Percentiles rank a stretch among this genome's conserved stretches.
Evolutionary conservation across 2,888 invertebrate species (phyloP).

Genomic region (Drosophila maculinotata): DNA sequence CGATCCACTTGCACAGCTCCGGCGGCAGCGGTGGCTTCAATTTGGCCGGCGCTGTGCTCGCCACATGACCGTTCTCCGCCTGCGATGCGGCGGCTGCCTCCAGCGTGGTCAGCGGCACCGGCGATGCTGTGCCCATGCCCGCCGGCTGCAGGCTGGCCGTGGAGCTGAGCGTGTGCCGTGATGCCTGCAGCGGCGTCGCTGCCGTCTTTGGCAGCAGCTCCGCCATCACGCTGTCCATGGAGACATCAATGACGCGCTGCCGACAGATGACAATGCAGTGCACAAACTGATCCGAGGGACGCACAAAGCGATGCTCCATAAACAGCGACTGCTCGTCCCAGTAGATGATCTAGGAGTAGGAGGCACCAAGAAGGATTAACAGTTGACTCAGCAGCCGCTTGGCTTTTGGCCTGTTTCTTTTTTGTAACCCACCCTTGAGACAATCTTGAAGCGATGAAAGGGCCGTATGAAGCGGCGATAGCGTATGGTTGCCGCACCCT

Average conservation of each 20-base stretch:
- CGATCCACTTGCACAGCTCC: conserved; percentile 90
- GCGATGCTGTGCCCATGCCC: conserved; percentile 31
- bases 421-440: conserved; percentile 88
- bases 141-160: conserved; percentile 69
- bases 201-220: conserved; percentile 81
- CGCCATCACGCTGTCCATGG: conserved; percentile 86
- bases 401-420: too few species aligned
- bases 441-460: conserved; percentile 90
- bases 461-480: conserved; percentile 92
- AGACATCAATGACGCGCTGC: conserved; percentile 86
- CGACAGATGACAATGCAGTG: conserved; percentile 86
- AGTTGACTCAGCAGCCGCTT: too few species aligned
- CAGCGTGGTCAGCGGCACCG: conserved; percentile 25
- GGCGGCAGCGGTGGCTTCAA: conserved; percentile 87
- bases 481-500: conserved; percentile 92
- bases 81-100: conserved; percentile 33
- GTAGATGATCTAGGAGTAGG: conserved; percentile 89
- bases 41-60: conserved; percentile 54
- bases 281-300: conserved; percentile 90
- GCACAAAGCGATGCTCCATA: conserved; percentile 93
- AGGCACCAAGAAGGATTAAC: too few species aligned
- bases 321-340: conserved; percentile 94
- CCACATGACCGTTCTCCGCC: conserved; percentile 78
- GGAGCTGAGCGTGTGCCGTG: conserved; percentile 70
- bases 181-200: conserved; percentile 66